Percentiles rank a stretch among this genome's conserved stretches.
phyloP scores from a whole-genome alignment of 2,797 vertebrate species.

The Thunnus albacares region DNA sequence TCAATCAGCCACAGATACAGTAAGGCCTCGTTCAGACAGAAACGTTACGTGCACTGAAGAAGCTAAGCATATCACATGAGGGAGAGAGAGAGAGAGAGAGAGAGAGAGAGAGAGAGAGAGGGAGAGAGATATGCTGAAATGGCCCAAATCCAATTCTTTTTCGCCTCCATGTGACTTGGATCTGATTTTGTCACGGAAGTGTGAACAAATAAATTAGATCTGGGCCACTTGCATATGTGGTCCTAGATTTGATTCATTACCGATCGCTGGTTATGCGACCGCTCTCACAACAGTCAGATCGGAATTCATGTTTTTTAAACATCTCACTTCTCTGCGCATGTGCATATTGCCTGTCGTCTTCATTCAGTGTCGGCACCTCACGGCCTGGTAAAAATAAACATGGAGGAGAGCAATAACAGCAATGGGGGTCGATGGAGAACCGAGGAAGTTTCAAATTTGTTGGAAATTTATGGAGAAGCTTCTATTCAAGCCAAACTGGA shows the following conservation, averaged over 20 bases:
- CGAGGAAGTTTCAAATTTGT: too few species aligned
- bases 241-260: not conserved
- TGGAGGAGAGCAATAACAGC: too few species aligned
- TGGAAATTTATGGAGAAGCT: too few species aligned
- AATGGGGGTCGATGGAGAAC: too few species aligned
- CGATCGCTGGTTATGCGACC: not conserved
- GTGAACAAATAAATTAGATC: not conserved
- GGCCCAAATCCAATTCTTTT: not conserved
- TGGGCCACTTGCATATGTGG: not conserved
- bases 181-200: not conserved
- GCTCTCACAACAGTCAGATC: not conserved
- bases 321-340: too few species aligned
- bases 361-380: too few species aligned
- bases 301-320: too few species aligned
- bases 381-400: too few species aligned
- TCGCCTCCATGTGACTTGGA: not conserved
- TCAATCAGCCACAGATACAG: slow-evolving; percentile 20
- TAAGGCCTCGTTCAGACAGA: slow-evolving; percentile 8
- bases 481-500: too few species aligned
- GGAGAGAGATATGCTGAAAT: not conserved
- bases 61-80: not conserved
- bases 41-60: not conserved
- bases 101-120: not conserved
- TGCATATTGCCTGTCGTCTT: too few species aligned
- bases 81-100: not conserved